phyloP scores from a whole-genome alignment of 2,888 invertebrate genomes.

The Lepas anatifera region DNA sequence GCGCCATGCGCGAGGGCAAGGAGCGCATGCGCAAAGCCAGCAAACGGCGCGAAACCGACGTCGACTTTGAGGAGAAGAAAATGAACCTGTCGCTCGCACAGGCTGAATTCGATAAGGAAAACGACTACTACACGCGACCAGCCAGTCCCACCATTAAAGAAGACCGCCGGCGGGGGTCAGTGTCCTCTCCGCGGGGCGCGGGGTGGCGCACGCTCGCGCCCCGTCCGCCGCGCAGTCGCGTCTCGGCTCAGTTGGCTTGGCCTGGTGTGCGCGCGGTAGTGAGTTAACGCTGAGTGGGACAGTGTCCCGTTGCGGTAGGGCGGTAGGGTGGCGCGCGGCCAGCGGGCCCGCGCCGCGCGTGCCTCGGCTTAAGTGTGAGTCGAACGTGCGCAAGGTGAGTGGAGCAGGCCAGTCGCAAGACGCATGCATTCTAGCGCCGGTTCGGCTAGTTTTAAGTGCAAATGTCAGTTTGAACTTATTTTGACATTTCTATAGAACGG shows the following conservation, averaged over 20 bases:
- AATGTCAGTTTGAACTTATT: no score
- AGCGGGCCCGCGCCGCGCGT: no score
- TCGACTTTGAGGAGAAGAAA: slow-evolving; percentile 38
- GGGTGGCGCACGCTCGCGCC: no score
- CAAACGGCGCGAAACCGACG: slow-evolving; percentile 81
- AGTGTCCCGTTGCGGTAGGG: slow-evolving; percentile 12
- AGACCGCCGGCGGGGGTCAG: background rate
- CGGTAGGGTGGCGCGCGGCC: background rate
- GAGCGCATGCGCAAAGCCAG: slow-evolving; percentile 63
- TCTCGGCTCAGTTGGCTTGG: no score
- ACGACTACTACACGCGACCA: slow-evolving; percentile 55
- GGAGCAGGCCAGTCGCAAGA: no score
- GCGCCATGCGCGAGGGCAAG: slow-evolving; percentile 87
- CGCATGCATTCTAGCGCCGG: no score
- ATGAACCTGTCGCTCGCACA: slow-evolving; percentile 72
- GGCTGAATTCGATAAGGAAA: slow-evolving; percentile 50
- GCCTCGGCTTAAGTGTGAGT: no score
- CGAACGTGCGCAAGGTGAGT: no score
- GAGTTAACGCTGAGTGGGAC: slow-evolving; percentile 14
- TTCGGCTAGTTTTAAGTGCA: no score
- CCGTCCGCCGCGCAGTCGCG: background rate
- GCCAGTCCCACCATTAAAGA: slow-evolving; percentile 42
- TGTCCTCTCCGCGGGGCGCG: no score
- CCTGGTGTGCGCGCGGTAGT: background rate
- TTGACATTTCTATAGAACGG: no score